A percentile compares a stretch with the other conserved stretches of the same genome.
phyloP scores from a whole-genome alignment of 2,888 invertebrate genomes.

The Aspidiotus rigidus region DNA sequence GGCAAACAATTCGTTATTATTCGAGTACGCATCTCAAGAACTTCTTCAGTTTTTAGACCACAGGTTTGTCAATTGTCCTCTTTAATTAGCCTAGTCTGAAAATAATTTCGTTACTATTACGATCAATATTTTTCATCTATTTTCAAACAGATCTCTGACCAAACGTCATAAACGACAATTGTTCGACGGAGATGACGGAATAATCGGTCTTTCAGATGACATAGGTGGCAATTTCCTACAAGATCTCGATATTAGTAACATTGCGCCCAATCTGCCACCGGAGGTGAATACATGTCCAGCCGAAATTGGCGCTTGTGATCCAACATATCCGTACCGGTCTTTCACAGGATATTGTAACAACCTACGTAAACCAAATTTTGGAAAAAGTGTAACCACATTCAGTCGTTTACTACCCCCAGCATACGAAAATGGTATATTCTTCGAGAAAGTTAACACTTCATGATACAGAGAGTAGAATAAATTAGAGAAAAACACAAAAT shows the following conservation, averaged over 20 bases:
- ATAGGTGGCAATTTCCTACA: constrained; percentile 56
- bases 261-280: constrained; percentile 48
- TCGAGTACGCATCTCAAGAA: constrained; percentile 79
- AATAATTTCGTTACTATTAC: neutral
- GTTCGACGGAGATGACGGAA: constrained; percentile 53
- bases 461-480: too few relatives aligned
- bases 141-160: neutral
- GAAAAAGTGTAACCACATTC: constrained; percentile 75
- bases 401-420: constrained; percentile 72
- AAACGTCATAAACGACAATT: constrained; percentile 56
- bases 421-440: constrained; percentile 71
- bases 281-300: constrained; percentile 54
- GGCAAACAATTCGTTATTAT: constrained; percentile 75
- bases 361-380: constrained; percentile 67
- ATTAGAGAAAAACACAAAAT: too few relatives aligned
- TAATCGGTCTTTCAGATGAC: constrained; percentile 51
- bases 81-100: neutral
- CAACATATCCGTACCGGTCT: constrained; percentile 50
- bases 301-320: constrained; percentile 45
- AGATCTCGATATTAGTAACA: constrained; percentile 65
- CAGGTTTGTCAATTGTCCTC: too few relatives aligned
- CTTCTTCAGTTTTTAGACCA: constrained; percentile 47
- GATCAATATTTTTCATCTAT: neutral
- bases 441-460: too few relatives aligned
- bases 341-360: constrained; percentile 83